Conservation (phyloP, 2,888 invertebrate species). For the Plusia festucae region DNA sequence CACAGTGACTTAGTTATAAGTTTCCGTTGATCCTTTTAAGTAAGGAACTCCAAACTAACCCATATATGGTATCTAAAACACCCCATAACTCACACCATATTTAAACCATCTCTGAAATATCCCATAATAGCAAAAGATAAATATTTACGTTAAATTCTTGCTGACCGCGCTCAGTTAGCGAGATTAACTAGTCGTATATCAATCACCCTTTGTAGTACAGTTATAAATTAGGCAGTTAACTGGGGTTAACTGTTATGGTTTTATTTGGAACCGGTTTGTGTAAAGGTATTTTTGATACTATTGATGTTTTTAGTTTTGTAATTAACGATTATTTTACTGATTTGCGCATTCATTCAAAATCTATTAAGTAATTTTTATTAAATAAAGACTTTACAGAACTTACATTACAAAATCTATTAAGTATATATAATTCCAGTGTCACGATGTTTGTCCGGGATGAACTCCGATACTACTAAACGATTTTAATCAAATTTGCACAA, state of each 20-base stretch:
- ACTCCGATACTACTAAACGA: too few relatives aligned
- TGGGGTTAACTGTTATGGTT: constrained; percentile 46
- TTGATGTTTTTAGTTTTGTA: not conserved
- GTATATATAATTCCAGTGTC: too few relatives aligned
- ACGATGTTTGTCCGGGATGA: too few relatives aligned
- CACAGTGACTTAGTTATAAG: not conserved
- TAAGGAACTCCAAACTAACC: not conserved
- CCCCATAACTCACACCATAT: constrained; percentile 20
- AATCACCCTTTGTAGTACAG: constrained; percentile 56
- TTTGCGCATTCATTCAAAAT: too few relatives aligned
- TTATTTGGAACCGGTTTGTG: constrained; percentile 52
- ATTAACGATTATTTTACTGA: not conserved
- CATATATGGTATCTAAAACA: not conserved
- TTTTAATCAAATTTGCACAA: too few relatives aligned
- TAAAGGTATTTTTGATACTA: constrained; percentile 55
- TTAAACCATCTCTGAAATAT: constrained; percentile 21
- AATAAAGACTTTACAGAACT: too few relatives aligned
- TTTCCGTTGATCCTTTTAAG: not conserved
- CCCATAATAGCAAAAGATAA: constrained; percentile 46
- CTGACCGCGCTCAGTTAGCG: constrained; percentile 40
- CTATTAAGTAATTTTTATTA: too few relatives aligned
- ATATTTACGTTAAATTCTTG: constrained; percentile 47
- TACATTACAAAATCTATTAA: too few relatives aligned
- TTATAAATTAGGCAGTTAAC: constrained; percentile 56
- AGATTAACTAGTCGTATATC: constrained; percentile 57